phyloP scores from a whole-genome alignment of 2,888 invertebrate species.

The Calephelis perditalis region DNA sequence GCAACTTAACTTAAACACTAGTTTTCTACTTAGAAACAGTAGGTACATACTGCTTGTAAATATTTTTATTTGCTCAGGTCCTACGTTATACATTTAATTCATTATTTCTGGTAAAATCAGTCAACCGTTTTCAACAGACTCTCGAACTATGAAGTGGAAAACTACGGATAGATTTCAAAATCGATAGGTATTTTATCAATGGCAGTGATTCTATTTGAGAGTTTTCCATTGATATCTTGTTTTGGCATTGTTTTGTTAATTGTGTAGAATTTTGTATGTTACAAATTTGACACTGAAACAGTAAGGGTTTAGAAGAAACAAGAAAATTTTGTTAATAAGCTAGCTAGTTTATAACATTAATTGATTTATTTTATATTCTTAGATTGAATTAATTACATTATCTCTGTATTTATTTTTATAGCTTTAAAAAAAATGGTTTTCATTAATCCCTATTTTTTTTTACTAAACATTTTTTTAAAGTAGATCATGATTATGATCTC shows the following conservation, averaged over 20 bases:
- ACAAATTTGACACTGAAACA: neutral
- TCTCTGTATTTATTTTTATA: too few relatives aligned
- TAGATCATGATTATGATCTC: too few relatives aligned
- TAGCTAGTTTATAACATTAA: too few relatives aligned
- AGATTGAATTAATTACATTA: too few relatives aligned
- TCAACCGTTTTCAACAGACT: constrained; percentile 7
- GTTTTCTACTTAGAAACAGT: too few relatives aligned
- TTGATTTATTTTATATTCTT: too few relatives aligned
- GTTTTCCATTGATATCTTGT: neutral
- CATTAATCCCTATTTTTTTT: too few relatives aligned
- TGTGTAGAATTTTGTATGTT: neutral
- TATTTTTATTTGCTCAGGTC: neutral
- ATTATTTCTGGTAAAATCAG: constrained; percentile 8
- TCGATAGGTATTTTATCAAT: constrained; percentile 9
- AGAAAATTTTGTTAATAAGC: too few relatives aligned
- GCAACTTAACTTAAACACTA: too few relatives aligned
- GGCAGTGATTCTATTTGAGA: neutral
- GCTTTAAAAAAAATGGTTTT: too few relatives aligned
- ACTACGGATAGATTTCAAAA: constrained; percentile 11
- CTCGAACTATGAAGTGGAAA: constrained; percentile 8
- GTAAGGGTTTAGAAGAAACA: too few relatives aligned
- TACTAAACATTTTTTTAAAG: too few relatives aligned
- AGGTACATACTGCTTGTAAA: neutral
- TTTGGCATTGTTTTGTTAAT: constrained; percentile 10
- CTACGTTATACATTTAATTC: constrained; percentile 4